Evolutionary conservation across 2,888 invertebrate species (phyloP).

Genomic region (Mythimna lalbum): DNA sequence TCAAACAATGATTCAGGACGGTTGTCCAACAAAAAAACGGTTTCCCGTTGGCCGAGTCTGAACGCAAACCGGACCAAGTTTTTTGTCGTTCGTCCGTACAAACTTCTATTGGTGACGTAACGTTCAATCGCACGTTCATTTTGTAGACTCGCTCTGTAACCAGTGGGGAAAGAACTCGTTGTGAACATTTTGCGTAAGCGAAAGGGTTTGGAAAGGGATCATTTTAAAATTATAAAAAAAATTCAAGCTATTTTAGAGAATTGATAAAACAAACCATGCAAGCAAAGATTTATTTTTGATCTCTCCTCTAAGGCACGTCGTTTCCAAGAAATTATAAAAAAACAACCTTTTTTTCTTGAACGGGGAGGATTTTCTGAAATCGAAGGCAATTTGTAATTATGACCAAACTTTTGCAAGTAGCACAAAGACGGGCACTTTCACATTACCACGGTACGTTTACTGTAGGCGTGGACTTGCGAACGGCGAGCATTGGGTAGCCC

Average conservation of each 20-base stretch:
- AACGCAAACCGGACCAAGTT: conserved; percentile 8
- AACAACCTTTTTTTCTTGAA: no score
- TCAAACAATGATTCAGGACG: conserved; percentile 4
- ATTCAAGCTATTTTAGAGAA: conserved; percentile 10
- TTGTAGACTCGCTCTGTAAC: conserved; percentile 32
- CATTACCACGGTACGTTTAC: no score
- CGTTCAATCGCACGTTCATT: conserved; percentile 35
- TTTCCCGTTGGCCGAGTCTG: conserved; percentile 2
- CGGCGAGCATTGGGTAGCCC: no score
- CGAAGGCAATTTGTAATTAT: no score
- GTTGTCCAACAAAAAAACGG: conserved; percentile 17
- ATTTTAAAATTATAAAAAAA: conserved; percentile 15
- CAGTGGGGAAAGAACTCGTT: conserved; percentile 26
- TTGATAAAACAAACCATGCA: conserved; percentile 12
- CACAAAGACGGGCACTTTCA: no score
- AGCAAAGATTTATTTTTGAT: no score
- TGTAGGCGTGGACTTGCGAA: no score
- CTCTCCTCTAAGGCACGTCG: no score
- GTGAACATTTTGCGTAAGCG: background rate
- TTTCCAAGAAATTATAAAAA: no score
- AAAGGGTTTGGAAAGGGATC: conserved; percentile 1
- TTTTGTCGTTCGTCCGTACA: conserved; percentile 30
- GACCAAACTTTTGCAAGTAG: no score
- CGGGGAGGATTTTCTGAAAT: no score
- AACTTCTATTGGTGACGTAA: conserved; percentile 38